A percentile compares a stretch with the other conserved stretches of the same genome.
phyloP scores from a whole-genome alignment of 2,113 vertebrate species.

The Pluvianellus socialis region DNA sequence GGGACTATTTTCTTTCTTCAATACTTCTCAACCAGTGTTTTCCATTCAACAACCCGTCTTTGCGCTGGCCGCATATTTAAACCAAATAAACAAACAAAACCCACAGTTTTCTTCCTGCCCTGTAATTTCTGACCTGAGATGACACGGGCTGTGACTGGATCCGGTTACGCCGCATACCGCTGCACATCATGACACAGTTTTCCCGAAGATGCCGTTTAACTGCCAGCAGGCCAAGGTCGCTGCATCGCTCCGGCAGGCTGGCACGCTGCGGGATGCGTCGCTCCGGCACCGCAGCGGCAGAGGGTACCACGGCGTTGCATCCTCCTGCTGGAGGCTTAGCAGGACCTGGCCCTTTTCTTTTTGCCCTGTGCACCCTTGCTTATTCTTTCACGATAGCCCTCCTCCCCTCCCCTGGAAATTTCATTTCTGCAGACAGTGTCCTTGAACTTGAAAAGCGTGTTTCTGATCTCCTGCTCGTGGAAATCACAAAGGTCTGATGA shows the following conservation, averaged over 20 bases:
- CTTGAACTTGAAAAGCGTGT: not conserved
- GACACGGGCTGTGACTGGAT: slow-evolving; percentile 27
- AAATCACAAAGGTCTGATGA: not conserved
- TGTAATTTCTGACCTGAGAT: slow-evolving; percentile 61
- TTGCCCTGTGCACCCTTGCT: not conserved
- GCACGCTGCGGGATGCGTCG: accelerated
- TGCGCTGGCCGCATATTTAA: not conserved
- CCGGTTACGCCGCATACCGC: not conserved
- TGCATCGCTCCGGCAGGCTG: not conserved
- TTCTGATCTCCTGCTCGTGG: not conserved
- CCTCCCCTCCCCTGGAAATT: not conserved
- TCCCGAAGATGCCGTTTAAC: not conserved
- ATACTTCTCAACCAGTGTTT: not conserved
- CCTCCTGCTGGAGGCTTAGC: not conserved
- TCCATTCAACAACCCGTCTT: slow-evolving; percentile 36
- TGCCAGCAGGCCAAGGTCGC: not conserved
- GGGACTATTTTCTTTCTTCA: not conserved
- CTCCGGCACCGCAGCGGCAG: too few relatives aligned
- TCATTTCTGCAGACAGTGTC: not conserved
- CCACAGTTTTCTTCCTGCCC: slow-evolving; percentile 22
- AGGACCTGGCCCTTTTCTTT: not conserved
- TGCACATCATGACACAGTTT: not conserved
- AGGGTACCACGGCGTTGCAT: accelerated
- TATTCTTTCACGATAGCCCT: accelerated
- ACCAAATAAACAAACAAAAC: slow-evolving; percentile 55